phyloP scores from a whole-genome alignment of 2,113 vertebrate genomes.

The Sardina pilchardus region DNA sequence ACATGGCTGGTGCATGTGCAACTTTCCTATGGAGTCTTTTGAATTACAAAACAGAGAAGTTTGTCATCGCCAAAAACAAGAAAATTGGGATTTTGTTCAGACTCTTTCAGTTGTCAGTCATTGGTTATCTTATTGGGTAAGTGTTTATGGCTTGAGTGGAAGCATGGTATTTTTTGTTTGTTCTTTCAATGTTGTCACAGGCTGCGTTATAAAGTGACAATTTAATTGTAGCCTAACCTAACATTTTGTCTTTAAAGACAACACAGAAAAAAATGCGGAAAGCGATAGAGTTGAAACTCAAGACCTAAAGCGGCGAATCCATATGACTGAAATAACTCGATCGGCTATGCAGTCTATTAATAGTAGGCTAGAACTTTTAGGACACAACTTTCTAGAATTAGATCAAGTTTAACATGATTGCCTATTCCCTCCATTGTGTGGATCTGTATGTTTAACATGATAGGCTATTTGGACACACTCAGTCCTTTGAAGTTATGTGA shows the following conservation, averaged over 20 bases:
- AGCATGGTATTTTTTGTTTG: not conserved
- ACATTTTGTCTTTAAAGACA: not conserved
- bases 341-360: not conserved
- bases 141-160: conserved; percentile 35
- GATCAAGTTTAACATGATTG: not conserved
- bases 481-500: no score
- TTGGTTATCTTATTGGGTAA: conserved; percentile 92
- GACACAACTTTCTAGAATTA: not conserved
- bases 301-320: not conserved
- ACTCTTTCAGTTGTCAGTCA: conserved; percentile 84
- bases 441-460: not conserved
- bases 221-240: not conserved
- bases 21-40: conserved; percentile 77
- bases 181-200: not conserved
- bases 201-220: not conserved
- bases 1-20: conserved; percentile 80
- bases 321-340: not conserved
- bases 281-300: not conserved
- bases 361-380: not conserved
- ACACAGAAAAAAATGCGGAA: not conserved
- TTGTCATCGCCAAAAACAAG: conserved; percentile 91
- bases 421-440: not conserved
- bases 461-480: not conserved
- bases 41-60: conserved; percentile 96
- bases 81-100: conserved; percentile 89